These are phyloP conservation scores for Halichoeres trimaculatus DNA, from an alignment of 2,113 vertebrate genomes.

Conservation along the genomic window DNA sequence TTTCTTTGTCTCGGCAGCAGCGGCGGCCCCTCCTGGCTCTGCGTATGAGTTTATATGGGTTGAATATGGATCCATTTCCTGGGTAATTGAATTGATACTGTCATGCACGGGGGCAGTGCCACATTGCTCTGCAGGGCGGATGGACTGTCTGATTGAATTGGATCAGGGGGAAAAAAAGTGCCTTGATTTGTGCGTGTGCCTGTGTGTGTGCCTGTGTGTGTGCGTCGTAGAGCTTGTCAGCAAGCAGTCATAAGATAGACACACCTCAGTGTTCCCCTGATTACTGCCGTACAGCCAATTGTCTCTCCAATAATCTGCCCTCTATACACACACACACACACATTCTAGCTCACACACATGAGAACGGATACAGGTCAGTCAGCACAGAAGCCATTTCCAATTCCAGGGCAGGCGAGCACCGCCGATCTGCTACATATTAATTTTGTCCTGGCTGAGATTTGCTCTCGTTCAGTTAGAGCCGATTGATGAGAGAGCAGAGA, in stretches of 20 bases:
- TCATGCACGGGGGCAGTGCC: conserved; percentile 91
- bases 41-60: conserved; percentile 83
- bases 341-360: conserved; percentile 21
- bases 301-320: conserved; percentile 88
- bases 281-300: conserved; percentile 88
- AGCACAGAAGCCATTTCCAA: conserved; percentile 86
- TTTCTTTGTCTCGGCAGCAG: conserved; percentile 90
- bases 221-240: conserved; percentile 70
- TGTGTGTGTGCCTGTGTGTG: conserved; percentile 30
- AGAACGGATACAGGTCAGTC: conserved; percentile 69
- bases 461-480: conserved; percentile 96
- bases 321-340: conserved; percentile 58
- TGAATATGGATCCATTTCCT: conserved; percentile 96
- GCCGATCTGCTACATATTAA: conserved; percentile 99
- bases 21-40: conserved; percentile 77
- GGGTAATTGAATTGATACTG: conserved; percentile 98
- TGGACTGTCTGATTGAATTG: conserved; percentile 92
- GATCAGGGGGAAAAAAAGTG: conserved; percentile 74
- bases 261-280: conserved; percentile 90
- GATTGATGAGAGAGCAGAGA: conserved; percentile 99
- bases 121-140: conserved; percentile 90
- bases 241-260: conserved; percentile 86
- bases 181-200: conserved; percentile 15
- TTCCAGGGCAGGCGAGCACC: conserved; percentile 84
- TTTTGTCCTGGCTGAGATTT: conserved; percentile 94